Percentiles rank a stretch among this genome's conserved stretches.
Conservation (phyloP, 1,140 invertebrate species). For the Aphelinus atriplicis region DNA sequence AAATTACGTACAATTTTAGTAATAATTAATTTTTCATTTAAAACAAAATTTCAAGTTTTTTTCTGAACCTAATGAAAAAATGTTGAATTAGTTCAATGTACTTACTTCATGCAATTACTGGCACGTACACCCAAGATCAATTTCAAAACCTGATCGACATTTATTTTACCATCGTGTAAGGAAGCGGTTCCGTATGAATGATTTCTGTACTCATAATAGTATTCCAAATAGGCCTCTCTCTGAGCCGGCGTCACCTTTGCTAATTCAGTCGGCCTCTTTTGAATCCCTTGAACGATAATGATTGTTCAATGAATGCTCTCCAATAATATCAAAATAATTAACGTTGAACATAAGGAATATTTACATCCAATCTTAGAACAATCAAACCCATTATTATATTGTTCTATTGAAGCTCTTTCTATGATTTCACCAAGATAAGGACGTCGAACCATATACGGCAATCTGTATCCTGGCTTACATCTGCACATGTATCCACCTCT, state of each 20-base stretch:
- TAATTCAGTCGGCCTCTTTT: conserved; percentile 83
- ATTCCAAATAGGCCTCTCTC: conserved; percentile 78
- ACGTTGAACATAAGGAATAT: conserved; percentile 54
- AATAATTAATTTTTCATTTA: too few species aligned
- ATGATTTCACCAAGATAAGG: conserved; percentile 94
- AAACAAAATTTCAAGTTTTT: too few species aligned
- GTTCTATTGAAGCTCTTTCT: conserved; percentile 89
- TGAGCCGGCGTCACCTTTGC: conserved; percentile 74
- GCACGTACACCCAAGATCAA: conserved; percentile 79
- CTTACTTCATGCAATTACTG: conserved; percentile 76
- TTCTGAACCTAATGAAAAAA: too few species aligned
- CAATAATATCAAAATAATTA: conserved; percentile 4
- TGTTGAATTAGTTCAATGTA: not conserved
- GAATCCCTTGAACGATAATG: conserved; percentile 73
- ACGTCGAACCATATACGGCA: conserved; percentile 86
- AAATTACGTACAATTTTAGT: not conserved
- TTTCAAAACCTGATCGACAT: conserved; percentile 80
- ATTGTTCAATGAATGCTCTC: not conserved
- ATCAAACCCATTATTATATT: conserved; percentile 93
- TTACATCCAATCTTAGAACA: conserved; percentile 93
- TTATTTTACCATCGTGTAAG: conserved; percentile 73
- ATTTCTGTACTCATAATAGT: conserved; percentile 78
- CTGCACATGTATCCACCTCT: conserved; percentile 96
- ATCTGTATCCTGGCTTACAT: conserved; percentile 88
- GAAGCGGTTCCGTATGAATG: conserved; percentile 71